A percentile compares a stretch with the other conserved stretches of the same genome.
These are phyloP conservation scores for Pteronura brasiliensis DNA, from an alignment of 2,113 vertebrate species.

Conservation along the genomic window DNA sequence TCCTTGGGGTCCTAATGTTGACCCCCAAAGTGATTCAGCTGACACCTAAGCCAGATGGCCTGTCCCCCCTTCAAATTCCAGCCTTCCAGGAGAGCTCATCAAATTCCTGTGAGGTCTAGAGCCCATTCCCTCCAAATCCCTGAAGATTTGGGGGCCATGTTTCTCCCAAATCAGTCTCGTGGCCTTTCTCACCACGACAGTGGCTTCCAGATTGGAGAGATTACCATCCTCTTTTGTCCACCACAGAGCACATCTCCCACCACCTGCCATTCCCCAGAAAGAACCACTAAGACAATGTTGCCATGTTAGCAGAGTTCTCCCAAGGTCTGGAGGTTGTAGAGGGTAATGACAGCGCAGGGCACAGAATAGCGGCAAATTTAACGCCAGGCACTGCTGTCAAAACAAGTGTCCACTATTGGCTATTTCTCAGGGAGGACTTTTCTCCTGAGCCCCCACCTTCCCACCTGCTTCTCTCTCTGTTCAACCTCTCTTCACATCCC, in stretches of 20 bases:
- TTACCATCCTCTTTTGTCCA: background rate
- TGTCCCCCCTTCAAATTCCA: background rate
- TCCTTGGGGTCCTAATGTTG: background rate
- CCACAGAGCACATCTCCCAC: background rate
- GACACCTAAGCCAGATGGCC: background rate
- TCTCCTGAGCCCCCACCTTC: too few species aligned
- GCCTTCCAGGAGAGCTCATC: background rate
- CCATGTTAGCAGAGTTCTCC: background rate
- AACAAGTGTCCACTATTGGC: background rate
- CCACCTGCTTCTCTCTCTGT: background rate
- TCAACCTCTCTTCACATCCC: background rate
- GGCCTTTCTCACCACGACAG: background rate
- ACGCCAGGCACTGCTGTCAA: rapidly evolving
- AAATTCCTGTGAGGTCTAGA: background rate
- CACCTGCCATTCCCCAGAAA: background rate
- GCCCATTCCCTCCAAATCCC: background rate
- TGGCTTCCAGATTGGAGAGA: background rate
- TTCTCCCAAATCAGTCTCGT: background rate
- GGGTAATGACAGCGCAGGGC: background rate
- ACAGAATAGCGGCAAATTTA: background rate
- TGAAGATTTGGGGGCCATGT: background rate
- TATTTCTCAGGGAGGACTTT: background rate
- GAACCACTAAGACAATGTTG: background rate
- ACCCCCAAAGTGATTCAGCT: background rate
- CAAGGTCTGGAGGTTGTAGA: background rate